phyloP scores from a whole-genome alignment of 2,113 vertebrate genomes.

The Tretioscincus oriximinensis region DNA sequence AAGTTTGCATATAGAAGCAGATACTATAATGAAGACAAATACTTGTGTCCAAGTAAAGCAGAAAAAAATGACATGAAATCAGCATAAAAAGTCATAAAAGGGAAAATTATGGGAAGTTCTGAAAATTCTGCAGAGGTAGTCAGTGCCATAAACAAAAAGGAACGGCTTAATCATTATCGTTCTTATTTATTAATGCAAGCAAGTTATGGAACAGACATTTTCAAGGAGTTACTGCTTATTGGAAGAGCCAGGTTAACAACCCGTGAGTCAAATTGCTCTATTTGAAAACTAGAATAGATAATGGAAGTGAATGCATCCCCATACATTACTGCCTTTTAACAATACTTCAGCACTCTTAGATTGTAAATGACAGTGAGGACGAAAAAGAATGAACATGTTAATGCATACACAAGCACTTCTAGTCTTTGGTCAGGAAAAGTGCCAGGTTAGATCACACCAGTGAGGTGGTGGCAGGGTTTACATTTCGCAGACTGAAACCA shows the following conservation, averaged over 20 bases:
- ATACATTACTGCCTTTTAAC: not conserved
- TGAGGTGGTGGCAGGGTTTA: not conserved
- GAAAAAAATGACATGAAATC: not conserved
- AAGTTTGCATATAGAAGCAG: no score
- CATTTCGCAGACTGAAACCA: not conserved
- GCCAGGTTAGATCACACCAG: not conserved
- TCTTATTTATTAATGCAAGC: constrained; percentile 6
- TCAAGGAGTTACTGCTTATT: not conserved
- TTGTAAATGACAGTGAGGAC: not conserved
- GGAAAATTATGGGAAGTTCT: not conserved
- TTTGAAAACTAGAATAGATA: not conserved
- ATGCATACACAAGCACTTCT: not conserved
- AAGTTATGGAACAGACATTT: not conserved
- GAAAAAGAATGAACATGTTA: not conserved
- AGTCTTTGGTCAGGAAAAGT: not conserved
- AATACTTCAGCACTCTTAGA: constrained; percentile 3
- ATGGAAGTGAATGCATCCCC: not conserved
- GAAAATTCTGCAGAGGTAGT: no score
- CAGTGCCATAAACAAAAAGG: not conserved
- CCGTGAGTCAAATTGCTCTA: not conserved
- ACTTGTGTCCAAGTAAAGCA: not conserved
- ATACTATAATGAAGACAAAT: not conserved
- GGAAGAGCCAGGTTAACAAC: not conserved
- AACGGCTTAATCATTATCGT: not conserved
- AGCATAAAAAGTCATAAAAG: not conserved